Conservation (phyloP, 1,140 invertebrate species). For the Papilio dardanus region DNA sequence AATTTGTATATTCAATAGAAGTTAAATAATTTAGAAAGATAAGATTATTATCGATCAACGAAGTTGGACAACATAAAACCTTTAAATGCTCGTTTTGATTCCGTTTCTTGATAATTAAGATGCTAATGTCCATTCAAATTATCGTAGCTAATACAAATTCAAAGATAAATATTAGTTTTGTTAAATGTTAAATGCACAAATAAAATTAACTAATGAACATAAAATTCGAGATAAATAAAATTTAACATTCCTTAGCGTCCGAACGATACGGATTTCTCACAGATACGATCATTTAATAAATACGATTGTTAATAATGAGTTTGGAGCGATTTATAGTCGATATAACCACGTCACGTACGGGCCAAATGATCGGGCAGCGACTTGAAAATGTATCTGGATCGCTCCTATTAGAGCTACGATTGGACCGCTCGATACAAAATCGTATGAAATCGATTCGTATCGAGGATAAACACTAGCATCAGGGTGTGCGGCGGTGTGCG, state of each 20-base stretch:
- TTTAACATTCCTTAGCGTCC: conserved; percentile 66
- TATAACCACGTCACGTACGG: conserved; percentile 78
- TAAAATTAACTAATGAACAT: conserved; percentile 43
- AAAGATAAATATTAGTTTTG: conserved; percentile 12
- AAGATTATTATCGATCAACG: not conserved
- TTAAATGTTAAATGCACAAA: conserved; percentile 38
- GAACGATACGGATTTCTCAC: conserved; percentile 75
- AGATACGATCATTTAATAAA: conserved; percentile 77
- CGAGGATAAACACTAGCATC: conserved; percentile 79
- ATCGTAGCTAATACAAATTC: conserved; percentile 11
- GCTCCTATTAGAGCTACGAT: conserved; percentile 76
- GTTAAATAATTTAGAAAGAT: conserved; percentile 7
- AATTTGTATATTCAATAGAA: conserved; percentile 17
- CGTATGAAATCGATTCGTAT: conserved; percentile 79
- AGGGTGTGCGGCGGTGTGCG: conserved; percentile 54
- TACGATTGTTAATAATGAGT: conserved; percentile 75
- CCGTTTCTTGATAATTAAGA: not conserved
- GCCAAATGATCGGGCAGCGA: conserved; percentile 72
- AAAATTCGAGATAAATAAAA: conserved; percentile 42
- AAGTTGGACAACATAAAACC: conserved; percentile 27
- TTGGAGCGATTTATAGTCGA: conserved; percentile 77
- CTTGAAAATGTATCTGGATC: conserved; percentile 74
- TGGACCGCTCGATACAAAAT: conserved; percentile 75
- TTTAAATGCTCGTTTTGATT: conserved; percentile 11
- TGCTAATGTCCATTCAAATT: conserved; percentile 14